Evolutionary conservation across 2,113 vertebrate genomes (phyloP), one percentile per base, ranked within the genome.

Genomic region (Ia io): DNA sequence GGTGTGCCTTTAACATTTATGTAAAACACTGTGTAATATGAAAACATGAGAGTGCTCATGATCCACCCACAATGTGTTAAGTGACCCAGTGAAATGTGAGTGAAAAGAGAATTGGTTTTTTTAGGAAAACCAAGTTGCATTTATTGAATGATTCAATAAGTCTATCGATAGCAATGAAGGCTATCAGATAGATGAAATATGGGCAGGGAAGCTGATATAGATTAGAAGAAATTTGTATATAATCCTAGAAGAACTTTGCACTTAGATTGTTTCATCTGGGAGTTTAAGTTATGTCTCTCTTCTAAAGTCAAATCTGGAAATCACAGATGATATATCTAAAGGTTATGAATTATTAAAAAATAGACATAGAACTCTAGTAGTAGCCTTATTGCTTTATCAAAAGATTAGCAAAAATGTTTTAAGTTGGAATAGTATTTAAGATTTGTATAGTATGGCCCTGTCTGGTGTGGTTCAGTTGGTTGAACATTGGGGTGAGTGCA

Each of bases 261-360:
- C 20, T 90, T 51, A 49, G 11, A 49, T 84, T 32, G 20, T 86
- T 94, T 90, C 32, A 49, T 49, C 30, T 77, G 51, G 1, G 51
- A 47, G 74, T 67, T 92, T 67, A 40, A 84, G 3, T 84, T 90
- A 22, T 53, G 61, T 94, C 25, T 95, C 47, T 32, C 49, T 77
- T 76, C 69, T 91, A 80, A 87, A 77, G 42, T 47, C 44, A 93
- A 89, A 40, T 51, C 40, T 96, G 63, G n/a, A 77, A 83, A 87
- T 49, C 42, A 83, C 6, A 79, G 71, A 67, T 94, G 25, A 87
- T 69, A 40, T 35, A 47, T 28, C 18, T 61, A 42, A 82, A 90
- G 14, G 5, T 6, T 30, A 44, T 83, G 14, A 51, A 13, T 86
- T 92, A 51, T 85, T 49, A 13, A 56, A 40, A 32, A 63, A 83